Conservation (phyloP, 2,113 vertebrate species). For the Prunella fulvescens region DNA sequence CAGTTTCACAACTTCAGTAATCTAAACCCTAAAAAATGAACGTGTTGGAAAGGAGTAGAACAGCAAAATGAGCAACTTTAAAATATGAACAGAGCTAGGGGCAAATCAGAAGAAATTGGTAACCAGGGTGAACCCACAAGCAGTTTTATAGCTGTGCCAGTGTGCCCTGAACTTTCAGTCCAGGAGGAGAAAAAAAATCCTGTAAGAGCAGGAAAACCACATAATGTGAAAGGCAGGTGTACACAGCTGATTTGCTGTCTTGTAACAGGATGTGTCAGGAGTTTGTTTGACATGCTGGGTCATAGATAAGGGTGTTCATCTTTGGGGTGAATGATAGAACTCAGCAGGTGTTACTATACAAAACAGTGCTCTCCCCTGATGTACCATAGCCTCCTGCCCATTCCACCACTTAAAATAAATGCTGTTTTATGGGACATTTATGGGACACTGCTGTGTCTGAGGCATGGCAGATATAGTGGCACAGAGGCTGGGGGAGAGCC, state of each 20-base stretch:
- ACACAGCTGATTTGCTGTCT: neutral
- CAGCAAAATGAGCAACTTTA: neutral
- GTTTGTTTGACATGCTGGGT: neutral
- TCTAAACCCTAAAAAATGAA: neutral
- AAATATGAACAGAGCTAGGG: neutral
- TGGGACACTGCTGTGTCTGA: neutral
- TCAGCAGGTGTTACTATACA: neutral
- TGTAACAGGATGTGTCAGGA: neutral
- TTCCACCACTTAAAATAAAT: neutral
- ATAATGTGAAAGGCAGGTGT: neutral
- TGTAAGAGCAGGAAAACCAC: neutral
- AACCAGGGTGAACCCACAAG: neutral
- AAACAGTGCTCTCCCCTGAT: neutral
- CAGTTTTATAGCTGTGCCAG: neutral
- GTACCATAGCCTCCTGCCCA: neutral
- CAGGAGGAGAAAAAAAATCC: neutral
- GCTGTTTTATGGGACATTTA: neutral
- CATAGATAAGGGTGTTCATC: neutral
- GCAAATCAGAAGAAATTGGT: neutral
- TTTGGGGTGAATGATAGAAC: neutral
- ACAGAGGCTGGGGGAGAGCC: neutral
- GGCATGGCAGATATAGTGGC: neutral
- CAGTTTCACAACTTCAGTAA: conserved; percentile 21
- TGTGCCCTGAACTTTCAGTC: neutral
- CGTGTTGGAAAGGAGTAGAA: neutral